phyloP scores from a whole-genome alignment of 2,888 invertebrate species.

The Tillus elongatus region DNA sequence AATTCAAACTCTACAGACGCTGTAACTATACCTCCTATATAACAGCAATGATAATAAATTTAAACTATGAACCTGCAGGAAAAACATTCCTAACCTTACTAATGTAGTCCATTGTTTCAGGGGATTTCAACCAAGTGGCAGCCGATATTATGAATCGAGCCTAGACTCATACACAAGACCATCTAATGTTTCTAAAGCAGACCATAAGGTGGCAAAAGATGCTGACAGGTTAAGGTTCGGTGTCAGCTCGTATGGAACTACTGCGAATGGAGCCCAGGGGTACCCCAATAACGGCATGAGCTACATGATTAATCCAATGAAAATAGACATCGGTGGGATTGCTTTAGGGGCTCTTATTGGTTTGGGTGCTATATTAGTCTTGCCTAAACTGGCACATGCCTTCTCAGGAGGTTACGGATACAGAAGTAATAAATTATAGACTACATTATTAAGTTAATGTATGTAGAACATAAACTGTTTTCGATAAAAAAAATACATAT shows the following conservation, averaged over 20 bases:
- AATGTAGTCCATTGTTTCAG: too few species aligned
- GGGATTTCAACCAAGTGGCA: slow-evolving; percentile 43
- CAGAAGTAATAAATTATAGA: too few species aligned
- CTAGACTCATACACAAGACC: slow-evolving; percentile 20
- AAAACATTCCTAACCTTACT: too few species aligned
- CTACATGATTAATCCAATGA: slow-evolving; percentile 59
- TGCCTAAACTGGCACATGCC: slow-evolving; percentile 68
- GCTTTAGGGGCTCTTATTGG: slow-evolving; percentile 72
- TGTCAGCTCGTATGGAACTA: slow-evolving; percentile 46
- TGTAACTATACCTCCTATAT: too few species aligned
- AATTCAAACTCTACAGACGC: too few species aligned
- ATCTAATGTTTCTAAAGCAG: slow-evolving; percentile 21
- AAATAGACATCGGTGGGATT: slow-evolving; percentile 74
- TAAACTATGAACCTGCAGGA: too few species aligned
- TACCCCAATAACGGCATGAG: slow-evolving; percentile 46
- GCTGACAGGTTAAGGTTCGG: slow-evolving; percentile 43
- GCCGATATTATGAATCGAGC: slow-evolving; percentile 37
- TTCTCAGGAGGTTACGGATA: slow-evolving; percentile 58
- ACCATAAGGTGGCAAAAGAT: slow-evolving; percentile 32
- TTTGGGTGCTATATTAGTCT: slow-evolving; percentile 67
- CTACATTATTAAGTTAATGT: too few species aligned
- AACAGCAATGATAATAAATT: too few species aligned
- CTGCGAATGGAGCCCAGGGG: slow-evolving; percentile 32
- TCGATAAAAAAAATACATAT: too few species aligned
- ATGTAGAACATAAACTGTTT: too few species aligned